phyloP scores from a whole-genome alignment of 2,888 invertebrate species.

The Nemotelus pantherinus region DNA sequence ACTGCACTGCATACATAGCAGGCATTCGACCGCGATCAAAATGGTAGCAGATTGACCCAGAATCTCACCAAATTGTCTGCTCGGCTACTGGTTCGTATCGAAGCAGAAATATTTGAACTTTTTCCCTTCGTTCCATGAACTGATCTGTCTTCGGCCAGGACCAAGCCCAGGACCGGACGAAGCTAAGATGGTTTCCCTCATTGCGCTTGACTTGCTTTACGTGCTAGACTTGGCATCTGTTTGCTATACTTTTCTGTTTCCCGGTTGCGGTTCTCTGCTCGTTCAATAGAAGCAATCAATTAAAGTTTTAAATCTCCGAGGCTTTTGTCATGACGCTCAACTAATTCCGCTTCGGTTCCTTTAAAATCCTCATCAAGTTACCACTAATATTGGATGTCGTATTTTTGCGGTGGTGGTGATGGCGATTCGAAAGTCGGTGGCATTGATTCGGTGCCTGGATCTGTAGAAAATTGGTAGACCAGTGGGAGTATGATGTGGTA shows the following conservation, averaged over 20 bases:
- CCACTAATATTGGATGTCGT: neutral
- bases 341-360: conserved; percentile 27
- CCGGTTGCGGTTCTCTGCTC: neutral
- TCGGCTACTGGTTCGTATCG: neutral
- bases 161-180: too few relatives aligned
- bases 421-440: too few relatives aligned
- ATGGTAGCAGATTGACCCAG: too few relatives aligned
- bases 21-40: too few relatives aligned
- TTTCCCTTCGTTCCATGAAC: neutral
- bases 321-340: conserved; percentile 26
- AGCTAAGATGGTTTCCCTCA: neutral
- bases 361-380: conserved; percentile 26
- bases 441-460: too few relatives aligned
- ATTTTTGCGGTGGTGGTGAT: too few relatives aligned
- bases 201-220: conserved; percentile 2
- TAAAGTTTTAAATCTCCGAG: conserved; percentile 34
- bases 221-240: neutral
- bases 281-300: conserved; percentile 30
- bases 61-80: too few relatives aligned
- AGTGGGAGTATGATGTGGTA: too few relatives aligned
- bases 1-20: too few relatives aligned
- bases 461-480: too few relatives aligned
- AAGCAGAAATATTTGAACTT: neutral
- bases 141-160: too few relatives aligned
- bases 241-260: neutral